Evolutionary conservation across 1,140 invertebrate species (phyloP).

Genomic region (Diploscapter pachys): DNA sequence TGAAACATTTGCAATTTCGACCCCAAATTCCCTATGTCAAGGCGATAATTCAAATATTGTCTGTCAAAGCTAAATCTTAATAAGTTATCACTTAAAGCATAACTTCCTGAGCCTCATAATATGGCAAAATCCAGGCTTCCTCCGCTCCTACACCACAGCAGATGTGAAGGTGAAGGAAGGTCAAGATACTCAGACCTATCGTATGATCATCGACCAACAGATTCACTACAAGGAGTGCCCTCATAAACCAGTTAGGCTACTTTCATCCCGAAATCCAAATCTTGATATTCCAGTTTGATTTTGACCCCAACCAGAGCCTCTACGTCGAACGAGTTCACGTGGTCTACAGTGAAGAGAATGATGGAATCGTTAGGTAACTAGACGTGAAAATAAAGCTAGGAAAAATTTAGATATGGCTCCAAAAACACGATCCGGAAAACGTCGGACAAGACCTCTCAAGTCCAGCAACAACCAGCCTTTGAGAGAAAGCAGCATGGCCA

Average conservation of each 20-base stretch:
- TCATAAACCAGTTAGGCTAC: conserved; percentile 37
- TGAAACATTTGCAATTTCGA: too few relatives aligned
- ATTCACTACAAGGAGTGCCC: conserved; percentile 64
- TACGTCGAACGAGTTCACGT: conserved; percentile 64
- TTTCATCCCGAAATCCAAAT: not conserved
- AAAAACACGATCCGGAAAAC: conserved; percentile 8
- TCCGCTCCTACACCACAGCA: conserved; percentile 62
- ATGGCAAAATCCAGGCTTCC: conserved; percentile 49
- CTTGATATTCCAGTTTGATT: conserved; percentile 34
- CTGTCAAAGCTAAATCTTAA: too few relatives aligned
- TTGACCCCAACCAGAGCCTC: conserved; percentile 34
- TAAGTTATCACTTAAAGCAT: not conserved
- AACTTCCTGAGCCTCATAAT: conserved; percentile 32
- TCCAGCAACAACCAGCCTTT: conserved; percentile 19
- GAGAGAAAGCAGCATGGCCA: conserved; percentile 28
- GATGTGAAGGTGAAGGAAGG: conserved; percentile 60
- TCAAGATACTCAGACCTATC: conserved; percentile 61
- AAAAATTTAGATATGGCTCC: conserved; percentile 4
- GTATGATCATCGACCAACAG: conserved; percentile 64
- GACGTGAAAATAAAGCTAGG: not conserved
- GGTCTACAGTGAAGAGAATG: conserved; percentile 69
- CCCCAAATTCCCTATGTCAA: too few relatives aligned
- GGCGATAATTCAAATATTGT: too few relatives aligned
- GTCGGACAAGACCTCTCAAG: not conserved
- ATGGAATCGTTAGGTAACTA: conserved; percentile 57